phyloP scores from a whole-genome alignment of 2,888 invertebrate genomes.

The Drosophila glabriapex region DNA sequence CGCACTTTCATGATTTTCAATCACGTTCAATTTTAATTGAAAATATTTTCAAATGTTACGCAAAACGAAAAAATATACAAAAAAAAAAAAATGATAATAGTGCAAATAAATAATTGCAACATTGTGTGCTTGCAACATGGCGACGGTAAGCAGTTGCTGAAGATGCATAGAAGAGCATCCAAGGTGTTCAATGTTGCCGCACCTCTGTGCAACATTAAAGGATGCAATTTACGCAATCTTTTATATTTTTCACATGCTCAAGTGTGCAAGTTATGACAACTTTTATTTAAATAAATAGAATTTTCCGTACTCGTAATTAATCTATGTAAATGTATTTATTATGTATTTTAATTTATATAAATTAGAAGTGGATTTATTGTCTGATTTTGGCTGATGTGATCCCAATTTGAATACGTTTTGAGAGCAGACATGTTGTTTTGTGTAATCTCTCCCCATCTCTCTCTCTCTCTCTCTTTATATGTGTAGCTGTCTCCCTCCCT shows the following conservation, averaged over 20 bases:
- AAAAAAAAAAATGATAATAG: conserved; percentile 24
- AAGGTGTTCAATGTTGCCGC: not conserved
- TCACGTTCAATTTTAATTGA: conserved; percentile 81
- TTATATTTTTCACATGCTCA: not conserved
- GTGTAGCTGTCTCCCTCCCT: not conserved
- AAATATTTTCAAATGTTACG: conserved; percentile 69
- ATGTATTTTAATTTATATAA: not conserved
- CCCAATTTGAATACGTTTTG: not conserved
- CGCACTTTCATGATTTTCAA: conserved; percentile 80
- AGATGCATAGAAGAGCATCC: not conserved
- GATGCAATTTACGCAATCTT: not conserved
- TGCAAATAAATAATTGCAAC: conserved; percentile 27
- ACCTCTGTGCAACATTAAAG: not conserved
- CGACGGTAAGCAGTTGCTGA: not conserved
- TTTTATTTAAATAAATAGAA: not conserved
- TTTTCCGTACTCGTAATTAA: not conserved
- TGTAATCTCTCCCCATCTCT: not conserved
- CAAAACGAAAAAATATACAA: conserved; percentile 17
- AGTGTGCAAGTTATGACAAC: not conserved
- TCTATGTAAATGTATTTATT: not conserved
- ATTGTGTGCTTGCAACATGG: conserved; percentile 27
- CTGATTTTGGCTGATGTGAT: conserved; percentile 13
- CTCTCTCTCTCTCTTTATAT: not conserved
- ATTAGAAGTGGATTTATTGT: not conserved
- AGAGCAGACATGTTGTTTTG: not conserved